A percentile compares a stretch with the other conserved stretches of the same genome.
phyloP scores from a whole-genome alignment of 2,113 vertebrate genomes.

The Rhea pennata region DNA sequence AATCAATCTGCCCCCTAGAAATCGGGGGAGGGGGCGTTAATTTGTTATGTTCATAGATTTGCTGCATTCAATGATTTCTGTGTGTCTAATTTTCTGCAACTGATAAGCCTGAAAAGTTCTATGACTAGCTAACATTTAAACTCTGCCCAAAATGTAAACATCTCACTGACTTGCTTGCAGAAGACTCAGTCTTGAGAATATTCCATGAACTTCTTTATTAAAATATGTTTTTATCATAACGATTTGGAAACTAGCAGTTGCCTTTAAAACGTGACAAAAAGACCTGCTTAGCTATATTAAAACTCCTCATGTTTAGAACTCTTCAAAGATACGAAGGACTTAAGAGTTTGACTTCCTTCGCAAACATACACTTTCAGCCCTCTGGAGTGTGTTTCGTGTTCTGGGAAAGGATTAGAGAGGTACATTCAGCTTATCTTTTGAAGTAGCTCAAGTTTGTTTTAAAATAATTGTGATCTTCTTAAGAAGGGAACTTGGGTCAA shows the following conservation, averaged over 20 bases:
- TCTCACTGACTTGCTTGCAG: background rate
- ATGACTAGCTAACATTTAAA: background rate
- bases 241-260: background rate
- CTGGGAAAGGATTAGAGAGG: background rate
- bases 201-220: background rate
- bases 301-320: accelerated
- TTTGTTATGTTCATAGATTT: too few species aligned
- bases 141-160: background rate
- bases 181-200: background rate
- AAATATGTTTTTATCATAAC: background rate
- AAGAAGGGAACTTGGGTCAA: background rate
- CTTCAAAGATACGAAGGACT: background rate
- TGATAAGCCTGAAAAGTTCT: background rate
- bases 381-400: background rate
- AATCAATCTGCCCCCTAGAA: background rate
- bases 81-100: background rate
- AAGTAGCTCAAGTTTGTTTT: background rate
- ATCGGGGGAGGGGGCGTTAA: background rate
- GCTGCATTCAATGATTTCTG: background rate
- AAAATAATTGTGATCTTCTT: background rate
- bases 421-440: background rate
- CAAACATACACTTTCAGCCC: background rate
- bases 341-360: background rate
- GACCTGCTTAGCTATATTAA: background rate
- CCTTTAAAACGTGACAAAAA: background rate